Conservation (phyloP, 2,888 invertebrate genomes). For the Ennomos quercinarius region DNA sequence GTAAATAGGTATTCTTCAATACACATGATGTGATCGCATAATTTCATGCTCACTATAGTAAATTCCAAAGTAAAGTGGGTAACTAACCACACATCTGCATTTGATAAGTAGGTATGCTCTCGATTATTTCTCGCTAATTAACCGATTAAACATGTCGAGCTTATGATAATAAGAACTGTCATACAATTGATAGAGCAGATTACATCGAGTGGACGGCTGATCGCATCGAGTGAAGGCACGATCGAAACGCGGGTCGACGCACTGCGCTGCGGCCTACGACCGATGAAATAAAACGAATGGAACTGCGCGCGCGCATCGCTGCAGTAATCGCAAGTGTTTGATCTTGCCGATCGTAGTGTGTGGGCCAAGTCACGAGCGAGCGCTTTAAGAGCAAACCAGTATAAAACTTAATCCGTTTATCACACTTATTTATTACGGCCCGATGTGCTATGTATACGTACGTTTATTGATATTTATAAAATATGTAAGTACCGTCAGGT, state of each 20-base stretch:
- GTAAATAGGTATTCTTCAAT: no score
- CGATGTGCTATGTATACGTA: no score
- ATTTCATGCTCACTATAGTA: no score
- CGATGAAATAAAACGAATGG: constrained; percentile 44
- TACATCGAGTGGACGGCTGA: constrained; percentile 8
- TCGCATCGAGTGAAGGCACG: constrained; percentile 18
- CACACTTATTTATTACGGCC: no score
- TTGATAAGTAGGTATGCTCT: constrained; percentile 8
- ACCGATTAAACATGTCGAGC: constrained; percentile 22
- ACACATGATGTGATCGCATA: no score
- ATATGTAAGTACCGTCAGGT: no score
- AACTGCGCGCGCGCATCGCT: constrained; percentile 64
- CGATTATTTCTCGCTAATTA: constrained; percentile 24
- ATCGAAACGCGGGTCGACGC: constrained; percentile 25
- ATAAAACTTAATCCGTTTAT: no score
- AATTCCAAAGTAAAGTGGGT: no score
- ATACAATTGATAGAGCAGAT: constrained; percentile 15
- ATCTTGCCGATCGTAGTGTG: constrained; percentile 59
- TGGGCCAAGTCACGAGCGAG: constrained; percentile 8
- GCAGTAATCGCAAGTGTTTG: constrained; percentile 70
- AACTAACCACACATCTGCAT: constrained; percentile 2
- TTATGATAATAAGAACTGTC: constrained; percentile 21
- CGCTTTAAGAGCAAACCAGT: no score
- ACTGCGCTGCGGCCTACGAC: constrained; percentile 9
- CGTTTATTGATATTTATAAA: no score